Base-by-base conservation (phyloP, 2,797 vertebrate genomes). In the Myiothlypis coronata region DNA sequence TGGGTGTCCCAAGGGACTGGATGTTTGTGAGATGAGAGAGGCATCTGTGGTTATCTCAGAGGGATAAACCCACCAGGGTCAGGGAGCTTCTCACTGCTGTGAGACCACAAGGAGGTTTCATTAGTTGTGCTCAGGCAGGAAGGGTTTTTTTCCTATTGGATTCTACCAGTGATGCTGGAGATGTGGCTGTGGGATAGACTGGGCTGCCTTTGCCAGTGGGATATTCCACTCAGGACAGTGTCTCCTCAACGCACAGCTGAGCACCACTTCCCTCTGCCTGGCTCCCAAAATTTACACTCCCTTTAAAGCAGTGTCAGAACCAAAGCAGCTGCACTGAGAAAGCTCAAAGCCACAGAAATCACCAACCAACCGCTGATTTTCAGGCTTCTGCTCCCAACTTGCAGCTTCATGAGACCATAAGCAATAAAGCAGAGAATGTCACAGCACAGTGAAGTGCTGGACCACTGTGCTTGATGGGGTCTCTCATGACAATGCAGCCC, bases 1-100 rank as follows among this genome's bases (percentile, higher is more conserved):
- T 91, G 93, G 94, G 96, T 96, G 97, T 96, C 95, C 83, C 68
- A 41, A 96, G 95, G 95, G 94, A 95, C 93, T 81, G 96, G 95
- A 83, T 24, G 9, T 61, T 41, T 21, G 15, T 4, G n/a, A 37
- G 95, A 14, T 76, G 94, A 87, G 93, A 95, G 94, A 1, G 37
- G 93, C 89, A 34, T 70, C 85, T 41, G 63, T 0, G 1, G 52
- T 90, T 96, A 89, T 91, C 96, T 97, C 91, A 41, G 49, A 16
- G 13, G 94, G 97, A 95, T 90, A 88, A 92, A 97, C 93, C 96
- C 74, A 84, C 93, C 93, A 53, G 94, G 94, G 93, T 85, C 94
- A 86, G 88, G 94, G 50, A 70, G 87, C 91, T 53, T 96, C 75
- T 94, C 74, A 53, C 81, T 77, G 57, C 63, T 70, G 95, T 78